phyloP scores from a whole-genome alignment of 1,140 invertebrate species.

The Tyrophagus putrescentiae region DNA sequence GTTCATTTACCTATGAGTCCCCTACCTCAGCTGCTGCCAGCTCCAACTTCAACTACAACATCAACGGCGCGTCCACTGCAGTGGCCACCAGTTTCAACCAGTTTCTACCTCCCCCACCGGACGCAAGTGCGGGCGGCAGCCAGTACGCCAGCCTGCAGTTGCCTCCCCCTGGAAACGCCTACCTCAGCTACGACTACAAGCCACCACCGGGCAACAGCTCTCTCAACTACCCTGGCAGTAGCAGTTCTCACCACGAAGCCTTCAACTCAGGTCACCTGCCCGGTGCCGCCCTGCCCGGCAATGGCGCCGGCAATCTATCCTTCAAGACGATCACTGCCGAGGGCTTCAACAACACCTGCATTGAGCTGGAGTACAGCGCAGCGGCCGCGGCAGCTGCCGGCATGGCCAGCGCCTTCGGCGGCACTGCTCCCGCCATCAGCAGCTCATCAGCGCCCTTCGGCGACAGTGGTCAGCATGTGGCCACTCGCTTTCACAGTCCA shows the following conservation, averaged over 20 bases:
- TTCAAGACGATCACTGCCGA: neutral
- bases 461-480: neutral
- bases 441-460: neutral
- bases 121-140: no score
- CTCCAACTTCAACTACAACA: neutral
- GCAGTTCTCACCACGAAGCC: neutral
- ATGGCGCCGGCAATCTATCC: no score
- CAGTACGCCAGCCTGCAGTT: no score
- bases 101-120: neutral
- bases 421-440: neutral
- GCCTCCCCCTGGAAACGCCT: no score
- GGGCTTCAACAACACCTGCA: neutral
- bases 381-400: neutral
- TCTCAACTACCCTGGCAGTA: no score
- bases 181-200: no score
- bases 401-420: neutral
- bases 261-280: neutral
- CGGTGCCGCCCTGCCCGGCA: neutral
- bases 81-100: neutral
- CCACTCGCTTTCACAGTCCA: neutral
- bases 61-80: neutral
- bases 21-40: no score
- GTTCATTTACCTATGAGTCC: neutral
- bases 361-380: neutral
- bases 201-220: no score